Base-by-base conservation (phyloP, 2,113 vertebrate species). In the Machaerirhynchus nigripectus region DNA sequence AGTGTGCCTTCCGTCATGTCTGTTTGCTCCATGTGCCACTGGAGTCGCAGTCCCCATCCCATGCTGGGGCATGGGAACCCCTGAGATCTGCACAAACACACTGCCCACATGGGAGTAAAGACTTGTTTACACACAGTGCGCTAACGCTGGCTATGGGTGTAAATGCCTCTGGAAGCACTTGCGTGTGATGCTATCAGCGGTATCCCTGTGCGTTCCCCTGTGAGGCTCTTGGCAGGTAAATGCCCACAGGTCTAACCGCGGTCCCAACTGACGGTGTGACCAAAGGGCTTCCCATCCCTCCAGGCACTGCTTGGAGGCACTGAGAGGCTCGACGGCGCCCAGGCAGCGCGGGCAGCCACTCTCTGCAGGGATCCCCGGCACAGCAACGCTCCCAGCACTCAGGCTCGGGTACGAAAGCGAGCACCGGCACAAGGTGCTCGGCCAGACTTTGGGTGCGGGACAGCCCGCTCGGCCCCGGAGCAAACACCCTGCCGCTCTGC, bases 1-100 rank as follows among this genome's bases (percentile, higher is more conserved):
- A 26, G 20, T 0, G 6, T 6, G 31, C 39, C 22, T 61, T n/a
- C 31, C 9, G 0, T 63, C 65, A 31, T 1, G 35, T 22, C 56
- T 1, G 1, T 12, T 27, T 50, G 61, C 50, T 27, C 46, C 22
- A 2, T 2, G 28, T 21, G 40, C 67, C 28, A 8, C 33, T 5
- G 42, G 40, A 75, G 30, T 0, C 15, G 37, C 64, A 28, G 53
- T 8, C 28, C 27, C 9, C n/a, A 33, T 30, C 35, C 67, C 77
- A 7, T 1, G 13, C 40, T 2, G 8, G 55, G 18, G 11, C 69
- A 75, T 0, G 10, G 49, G 60, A 82, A 49, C 55, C 42, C 37
- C 7, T 0, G 39, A 70, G 63, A 57, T 18, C 39, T 30, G 68
- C 50, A 15, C 20, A 59, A 53, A 80, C n/a, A 10, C 1, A 7